phyloP scores from a whole-genome alignment of 1,140 invertebrate genomes.

The Calliopsis andreniformis region DNA sequence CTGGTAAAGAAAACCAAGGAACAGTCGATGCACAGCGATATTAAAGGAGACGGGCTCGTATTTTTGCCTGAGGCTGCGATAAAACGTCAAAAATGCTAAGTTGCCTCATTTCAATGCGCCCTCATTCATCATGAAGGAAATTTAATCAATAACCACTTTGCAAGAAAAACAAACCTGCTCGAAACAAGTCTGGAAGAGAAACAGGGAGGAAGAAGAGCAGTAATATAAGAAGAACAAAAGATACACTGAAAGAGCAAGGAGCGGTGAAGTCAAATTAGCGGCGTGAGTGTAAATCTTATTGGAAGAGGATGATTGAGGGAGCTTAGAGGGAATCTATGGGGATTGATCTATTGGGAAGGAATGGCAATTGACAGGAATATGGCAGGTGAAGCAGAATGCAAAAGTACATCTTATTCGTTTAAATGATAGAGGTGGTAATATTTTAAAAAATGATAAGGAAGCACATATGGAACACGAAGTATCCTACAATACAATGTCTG shows the following conservation, averaged over 20 bases:
- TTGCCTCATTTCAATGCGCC: neutral
- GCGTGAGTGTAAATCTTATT: neutral
- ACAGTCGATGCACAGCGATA: neutral
- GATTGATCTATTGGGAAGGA: too few species aligned
- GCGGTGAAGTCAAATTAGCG: slow-evolving; percentile 2
- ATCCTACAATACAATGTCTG: too few species aligned
- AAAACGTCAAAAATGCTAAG: slow-evolving; percentile 15
- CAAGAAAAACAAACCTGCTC: neutral
- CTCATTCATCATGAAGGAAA: neutral
- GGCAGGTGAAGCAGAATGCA: neutral
- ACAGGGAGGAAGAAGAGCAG: neutral
- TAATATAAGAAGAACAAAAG: neutral
- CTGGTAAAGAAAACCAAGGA: neutral
- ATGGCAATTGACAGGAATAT: too few species aligned
- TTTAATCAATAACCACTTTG: slow-evolving; percentile 9
- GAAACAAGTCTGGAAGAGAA: neutral
- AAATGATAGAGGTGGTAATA: too few species aligned
- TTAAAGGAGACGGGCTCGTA: neutral
- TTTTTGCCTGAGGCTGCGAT: neutral
- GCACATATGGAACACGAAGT: too few species aligned
- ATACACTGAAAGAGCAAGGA: neutral
- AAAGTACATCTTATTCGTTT: too few species aligned
- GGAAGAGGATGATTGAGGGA: neutral
- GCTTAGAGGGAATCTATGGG: neutral
- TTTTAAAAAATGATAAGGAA: too few species aligned